Base-by-base conservation (phyloP, 30 jellyfish, hydroid and myxozoan genomes). In the Calvadosia cruxmelitensis region DNA sequence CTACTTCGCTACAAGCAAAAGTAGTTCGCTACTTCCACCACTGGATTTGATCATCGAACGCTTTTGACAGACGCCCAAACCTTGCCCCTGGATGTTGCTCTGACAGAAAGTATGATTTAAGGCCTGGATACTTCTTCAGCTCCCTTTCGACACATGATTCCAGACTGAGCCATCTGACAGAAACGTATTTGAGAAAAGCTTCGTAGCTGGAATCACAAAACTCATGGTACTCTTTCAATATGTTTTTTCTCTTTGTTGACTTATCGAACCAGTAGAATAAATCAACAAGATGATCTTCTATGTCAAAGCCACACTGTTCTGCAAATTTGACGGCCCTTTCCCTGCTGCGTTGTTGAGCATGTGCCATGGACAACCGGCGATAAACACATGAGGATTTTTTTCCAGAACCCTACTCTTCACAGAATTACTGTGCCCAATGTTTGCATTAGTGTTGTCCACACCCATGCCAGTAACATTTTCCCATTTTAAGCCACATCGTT, bases 231-330 rank as follows among this genome's bases (percentile, higher is more conserved):
- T 71, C 81, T 49, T 53, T 61, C 34, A 78, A 51, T 49, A 69
- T 53, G 34, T 49, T 23, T 50, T 62, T 64, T 49, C 64, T 24
- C 65, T 71, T 70, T 33, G 83, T 20, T 35, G 92, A 70, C 50
- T 78, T 71, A 53, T 78, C 92, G 67, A 62, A 78, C 92, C 92
- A 78, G 73, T 71, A 78, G 71, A 70, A 71, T 31, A 78, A 53
- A 63, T 70, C 86, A 15, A 71, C 86, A 51, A 65, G 57, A 67
- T 71, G 85, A 71, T 78, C 81, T 53, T 78, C 87, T 29, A 78
- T 49, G 53, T 63, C 69, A 53, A 78, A 69, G 34, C 71, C 80
- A 2, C 77, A 25, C 33, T 53, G 53, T 12, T 5, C 50, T 36
- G 81, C 32, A 62, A 78, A 78, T 25, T 48, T 83, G 34, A 29